A percentile compares a stretch with the other conserved stretches of the same genome.
Conservation (phyloP, 2,113 vertebrate genomes). For the Gasterosteus aculeatus region DNA sequence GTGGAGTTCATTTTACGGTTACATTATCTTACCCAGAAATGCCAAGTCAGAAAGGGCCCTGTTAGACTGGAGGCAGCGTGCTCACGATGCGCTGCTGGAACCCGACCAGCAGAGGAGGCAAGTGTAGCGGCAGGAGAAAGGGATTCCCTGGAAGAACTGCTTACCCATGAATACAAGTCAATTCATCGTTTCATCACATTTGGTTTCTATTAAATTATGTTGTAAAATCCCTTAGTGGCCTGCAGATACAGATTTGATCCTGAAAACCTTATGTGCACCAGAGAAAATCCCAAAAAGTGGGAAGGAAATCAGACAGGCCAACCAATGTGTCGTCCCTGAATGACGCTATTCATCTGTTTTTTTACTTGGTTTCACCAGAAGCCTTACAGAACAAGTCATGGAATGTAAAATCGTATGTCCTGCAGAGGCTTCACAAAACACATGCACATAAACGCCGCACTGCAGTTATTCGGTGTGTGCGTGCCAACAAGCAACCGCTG, state of each 20-base stretch:
- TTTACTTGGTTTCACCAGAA: neutral
- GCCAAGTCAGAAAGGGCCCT: neutral
- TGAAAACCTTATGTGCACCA: neutral
- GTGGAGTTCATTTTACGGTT: neutral
- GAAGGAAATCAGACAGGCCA: neutral
- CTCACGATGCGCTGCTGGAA: conserved; percentile 4
- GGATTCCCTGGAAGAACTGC: neutral
- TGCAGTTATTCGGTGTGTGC: neutral
- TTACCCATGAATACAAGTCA: neutral
- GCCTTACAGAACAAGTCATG: conserved; percentile 31
- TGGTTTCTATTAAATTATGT: neutral
- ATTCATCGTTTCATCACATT: neutral
- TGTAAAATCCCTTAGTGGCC: neutral
- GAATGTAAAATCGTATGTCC: conserved; percentile 21
- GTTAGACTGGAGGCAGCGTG: neutral
- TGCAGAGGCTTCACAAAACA: conserved; percentile 18
- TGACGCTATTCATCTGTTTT: neutral
- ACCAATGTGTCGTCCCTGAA: neutral
- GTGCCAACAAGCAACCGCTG: neutral
- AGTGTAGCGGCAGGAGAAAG: neutral
- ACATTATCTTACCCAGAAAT: neutral
- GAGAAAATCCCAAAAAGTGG: neutral
- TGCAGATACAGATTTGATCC: neutral
- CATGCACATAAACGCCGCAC: neutral
- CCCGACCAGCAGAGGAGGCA: conserved; percentile 57